Base-by-base conservation (phyloP, 1,140 invertebrate species). In the Drosophila santomea region DNA sequence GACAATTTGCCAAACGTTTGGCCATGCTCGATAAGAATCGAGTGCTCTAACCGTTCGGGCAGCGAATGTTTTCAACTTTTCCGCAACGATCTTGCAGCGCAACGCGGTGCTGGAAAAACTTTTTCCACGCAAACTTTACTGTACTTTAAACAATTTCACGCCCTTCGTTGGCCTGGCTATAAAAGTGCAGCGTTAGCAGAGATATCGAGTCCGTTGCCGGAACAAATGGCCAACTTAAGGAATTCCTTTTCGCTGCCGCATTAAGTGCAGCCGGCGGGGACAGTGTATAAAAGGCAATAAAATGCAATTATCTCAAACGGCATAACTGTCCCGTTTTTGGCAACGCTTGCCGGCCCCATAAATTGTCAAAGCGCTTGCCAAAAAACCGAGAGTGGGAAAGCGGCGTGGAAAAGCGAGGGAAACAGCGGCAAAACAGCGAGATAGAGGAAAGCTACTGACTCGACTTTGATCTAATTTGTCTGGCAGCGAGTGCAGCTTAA, bases 221-320 rank as follows among this genome's bases (percentile, higher is more conserved):
- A 57, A 80, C 62, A 80, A 60, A 77, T 71, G 58, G 23, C 47
- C 73, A 85, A 86, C 68, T 78, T 81, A 56, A 74, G 77, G 59
- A 71, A 77, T 80, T 79, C 66, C 75, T 68, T 79, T 83, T 78
- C 43, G 80, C 50, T 12, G 52, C 51, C 48, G 66, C 82, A 85
- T 86, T 85, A 85, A 78, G 74, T 85, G 58, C 73, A 80, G 78
- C 78, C 41, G 56, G 54, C 54, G 55, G 48, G 43, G 73, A 58
- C 61, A 85, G 83, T 85, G 66, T 62, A 85, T 85, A 85, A 85
- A 85, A 82, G 83, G 83, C 82, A 85, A 85, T 85, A 88, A 85
- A 85, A 85, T 85, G 82, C 82, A 85, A 85, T 85, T 85, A 85
- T 85, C 82, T 85, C 82, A 85, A 85, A 85, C 69, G 82, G 82